These are phyloP conservation scores for Alethe diademata DNA, from an alignment of 2,113 vertebrate species.

Conservation along the genomic window DNA sequence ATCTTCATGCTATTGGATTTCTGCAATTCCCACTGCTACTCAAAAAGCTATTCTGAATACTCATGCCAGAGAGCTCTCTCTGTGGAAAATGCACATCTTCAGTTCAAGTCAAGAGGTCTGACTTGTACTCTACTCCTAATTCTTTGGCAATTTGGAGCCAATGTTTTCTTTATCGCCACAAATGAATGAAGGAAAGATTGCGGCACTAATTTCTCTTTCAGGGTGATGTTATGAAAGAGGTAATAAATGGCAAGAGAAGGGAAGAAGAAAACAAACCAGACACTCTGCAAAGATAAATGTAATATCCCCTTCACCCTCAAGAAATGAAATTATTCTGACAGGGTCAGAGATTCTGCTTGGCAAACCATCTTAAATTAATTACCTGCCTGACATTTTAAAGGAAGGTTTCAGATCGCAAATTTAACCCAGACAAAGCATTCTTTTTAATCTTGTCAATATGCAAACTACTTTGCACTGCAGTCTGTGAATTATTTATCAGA, in stretches of 20 bases:
- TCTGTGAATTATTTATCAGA: conserved; percentile 84
- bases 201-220: conserved; percentile 58
- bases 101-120: conserved; percentile 62
- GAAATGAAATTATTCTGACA: conserved; percentile 80
- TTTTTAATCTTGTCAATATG: conserved; percentile 86
- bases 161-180: conserved; percentile 39
- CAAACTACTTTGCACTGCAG: conserved; percentile 80
- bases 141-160: conserved; percentile 65
- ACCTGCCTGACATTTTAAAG: conserved; percentile 82
- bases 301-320: conserved; percentile 69
- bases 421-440: conserved; percentile 83
- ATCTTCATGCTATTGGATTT: conserved; percentile 64
- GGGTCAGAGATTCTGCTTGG: conserved; percentile 74
- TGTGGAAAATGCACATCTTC: conserved; percentile 44
- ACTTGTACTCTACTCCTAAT: conserved; percentile 3
- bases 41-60: conserved; percentile 61
- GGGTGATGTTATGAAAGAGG: background rate
- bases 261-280: conserved; percentile 65
- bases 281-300: conserved; percentile 67
- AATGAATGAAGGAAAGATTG: conserved; percentile 39
- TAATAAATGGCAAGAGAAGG: conserved; percentile 22
- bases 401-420: conserved; percentile 80
- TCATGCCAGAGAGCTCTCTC: conserved; percentile 18
- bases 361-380: conserved; percentile 84
- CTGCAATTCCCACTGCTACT: conserved; percentile 70